These are phyloP conservation scores for Neodiprion pinetum DNA, from an alignment of 1,140 invertebrate species.

Conservation along the genomic window DNA sequence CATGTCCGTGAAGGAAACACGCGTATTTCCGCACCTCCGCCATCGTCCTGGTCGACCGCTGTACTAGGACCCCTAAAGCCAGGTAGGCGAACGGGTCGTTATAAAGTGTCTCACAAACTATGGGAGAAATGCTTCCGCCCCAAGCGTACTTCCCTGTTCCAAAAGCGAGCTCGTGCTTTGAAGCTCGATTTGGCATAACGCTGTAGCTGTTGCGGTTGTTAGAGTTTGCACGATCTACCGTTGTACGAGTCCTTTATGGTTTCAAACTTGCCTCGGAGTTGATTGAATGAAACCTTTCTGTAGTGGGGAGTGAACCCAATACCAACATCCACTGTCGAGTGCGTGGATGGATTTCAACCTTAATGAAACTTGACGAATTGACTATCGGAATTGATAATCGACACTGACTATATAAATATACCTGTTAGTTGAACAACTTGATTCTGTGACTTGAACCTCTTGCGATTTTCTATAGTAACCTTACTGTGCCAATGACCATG, in stretches of 20 bases:
- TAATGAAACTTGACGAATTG: too few species aligned
- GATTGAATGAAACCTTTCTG: neutral
- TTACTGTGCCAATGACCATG: too few species aligned
- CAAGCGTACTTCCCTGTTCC: conserved; percentile 42
- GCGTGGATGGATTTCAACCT: neutral
- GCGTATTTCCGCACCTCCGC: neutral
- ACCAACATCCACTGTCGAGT: neutral
- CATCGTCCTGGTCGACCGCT: neutral
- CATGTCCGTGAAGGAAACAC: neutral
- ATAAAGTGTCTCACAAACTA: conserved; percentile 23
- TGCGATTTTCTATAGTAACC: too few species aligned
- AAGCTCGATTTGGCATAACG: conserved; percentile 53
- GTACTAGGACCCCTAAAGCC: conserved; percentile 10
- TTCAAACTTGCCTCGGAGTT: neutral
- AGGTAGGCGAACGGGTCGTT: neutral
- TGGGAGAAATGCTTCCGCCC: conserved; percentile 25
- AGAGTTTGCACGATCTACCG: neutral
- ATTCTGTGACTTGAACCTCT: too few species aligned
- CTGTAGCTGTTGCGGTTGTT: conserved; percentile 28
- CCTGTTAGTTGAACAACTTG: too few species aligned
- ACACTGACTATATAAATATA: too few species aligned
- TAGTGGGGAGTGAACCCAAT: neutral
- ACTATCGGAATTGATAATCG: too few species aligned
- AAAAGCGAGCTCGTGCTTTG: conserved; percentile 51
- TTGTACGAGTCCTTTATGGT: too few species aligned